Conservation (phyloP, 2,113 vertebrate species). For the Grus americana region DNA sequence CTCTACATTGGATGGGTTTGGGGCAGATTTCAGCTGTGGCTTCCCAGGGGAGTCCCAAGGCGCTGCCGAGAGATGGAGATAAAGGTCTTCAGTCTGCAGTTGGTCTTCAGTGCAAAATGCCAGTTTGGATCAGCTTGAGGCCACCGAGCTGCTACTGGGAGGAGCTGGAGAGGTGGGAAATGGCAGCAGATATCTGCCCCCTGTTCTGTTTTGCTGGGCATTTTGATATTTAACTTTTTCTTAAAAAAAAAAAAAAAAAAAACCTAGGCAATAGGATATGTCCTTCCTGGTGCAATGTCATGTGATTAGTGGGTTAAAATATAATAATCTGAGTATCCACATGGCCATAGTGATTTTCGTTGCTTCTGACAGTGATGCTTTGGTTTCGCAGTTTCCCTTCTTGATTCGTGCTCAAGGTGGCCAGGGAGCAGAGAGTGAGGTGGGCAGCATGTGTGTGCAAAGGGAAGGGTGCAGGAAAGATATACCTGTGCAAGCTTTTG, state of each 20-base stretch:
- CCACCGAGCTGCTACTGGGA: background rate
- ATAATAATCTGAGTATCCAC: background rate
- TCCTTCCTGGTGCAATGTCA: background rate
- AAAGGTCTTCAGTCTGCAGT: background rate
- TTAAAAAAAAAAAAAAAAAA: background rate
- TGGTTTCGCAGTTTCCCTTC: background rate
- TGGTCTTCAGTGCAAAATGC: background rate
- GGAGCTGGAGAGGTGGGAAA: background rate
- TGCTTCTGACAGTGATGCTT: background rate
- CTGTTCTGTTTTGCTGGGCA: background rate
- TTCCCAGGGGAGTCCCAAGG: background rate
- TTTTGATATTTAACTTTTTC: background rate
- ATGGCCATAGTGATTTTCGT: too few species aligned
- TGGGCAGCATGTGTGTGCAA: background rate
- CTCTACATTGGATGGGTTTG: background rate
- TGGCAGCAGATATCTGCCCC: background rate
- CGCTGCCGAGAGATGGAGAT: background rate
- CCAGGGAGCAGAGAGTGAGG: background rate
- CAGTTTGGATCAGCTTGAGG: background rate
- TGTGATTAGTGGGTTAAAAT: background rate
- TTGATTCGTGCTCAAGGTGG: background rate
- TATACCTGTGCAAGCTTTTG: background rate
- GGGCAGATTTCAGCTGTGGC: background rate
- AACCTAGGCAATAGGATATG: background rate
- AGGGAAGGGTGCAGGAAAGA: background rate